Evolutionary conservation across 2,888 invertebrate species (phyloP).

Genomic region (Plutella xylostella): DNA sequence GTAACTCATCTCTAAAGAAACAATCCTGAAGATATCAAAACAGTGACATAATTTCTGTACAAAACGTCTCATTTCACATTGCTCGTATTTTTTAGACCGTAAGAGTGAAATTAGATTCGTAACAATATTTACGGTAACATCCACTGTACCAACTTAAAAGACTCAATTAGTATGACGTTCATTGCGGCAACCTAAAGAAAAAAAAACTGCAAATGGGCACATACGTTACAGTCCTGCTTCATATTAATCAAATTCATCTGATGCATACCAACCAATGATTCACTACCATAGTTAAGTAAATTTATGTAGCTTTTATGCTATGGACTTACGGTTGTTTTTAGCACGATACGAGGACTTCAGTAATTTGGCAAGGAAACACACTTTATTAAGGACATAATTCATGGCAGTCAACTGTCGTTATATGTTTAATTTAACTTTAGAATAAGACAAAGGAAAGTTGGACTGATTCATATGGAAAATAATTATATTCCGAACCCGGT

Average conservation of each 20-base stretch:
- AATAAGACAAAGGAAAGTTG: neutral
- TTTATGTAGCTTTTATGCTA: neutral
- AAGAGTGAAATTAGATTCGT: too few species aligned
- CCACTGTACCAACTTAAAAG: too few species aligned
- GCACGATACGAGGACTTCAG: too few species aligned
- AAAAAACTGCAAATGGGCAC: constrained; percentile 33
- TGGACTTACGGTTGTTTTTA: neutral
- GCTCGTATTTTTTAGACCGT: too few species aligned
- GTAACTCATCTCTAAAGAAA: too few species aligned
- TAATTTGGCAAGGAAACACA: neutral
- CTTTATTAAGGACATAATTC: constrained; percentile 7
- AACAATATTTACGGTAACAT: too few species aligned
- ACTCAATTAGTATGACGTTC: neutral
- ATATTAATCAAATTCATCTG: constrained; percentile 41
- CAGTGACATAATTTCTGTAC: too few species aligned
- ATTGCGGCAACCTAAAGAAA: neutral
- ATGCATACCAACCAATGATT: constrained; percentile 6
- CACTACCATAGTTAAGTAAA: neutral
- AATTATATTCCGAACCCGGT: neutral
- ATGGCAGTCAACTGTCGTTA: constrained; percentile 7
- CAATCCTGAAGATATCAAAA: too few species aligned
- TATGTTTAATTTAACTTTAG: constrained; percentile 5
- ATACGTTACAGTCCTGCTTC: constrained; percentile 35
- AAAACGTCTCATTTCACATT: too few species aligned
- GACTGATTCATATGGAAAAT: neutral